A percentile compares a stretch with the other conserved stretches of the same genome.
Evolutionary conservation across 1,140 invertebrate species (phyloP).

Genomic region (Cydia fagiglandana): DNA sequence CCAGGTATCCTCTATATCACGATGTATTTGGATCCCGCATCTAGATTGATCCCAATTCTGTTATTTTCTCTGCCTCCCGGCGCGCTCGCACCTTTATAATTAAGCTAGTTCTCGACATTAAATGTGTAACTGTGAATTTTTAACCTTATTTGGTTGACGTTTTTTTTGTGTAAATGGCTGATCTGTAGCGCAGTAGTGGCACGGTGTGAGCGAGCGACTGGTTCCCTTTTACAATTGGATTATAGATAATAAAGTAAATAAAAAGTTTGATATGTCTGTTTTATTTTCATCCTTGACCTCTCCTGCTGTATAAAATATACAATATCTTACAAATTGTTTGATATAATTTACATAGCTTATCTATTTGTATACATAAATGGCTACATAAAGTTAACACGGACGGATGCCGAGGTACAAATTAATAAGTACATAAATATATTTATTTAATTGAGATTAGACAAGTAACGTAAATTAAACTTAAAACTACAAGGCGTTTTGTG

Average conservation of each 20-base stretch:
- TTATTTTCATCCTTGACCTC: slow-evolving; percentile 47
- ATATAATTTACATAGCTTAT: slow-evolving; percentile 39
- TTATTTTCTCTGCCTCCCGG: slow-evolving; percentile 46
- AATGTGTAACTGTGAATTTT: slow-evolving; percentile 79
- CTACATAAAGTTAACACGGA: slow-evolving; percentile 20
- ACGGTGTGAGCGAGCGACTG: slow-evolving; percentile 74
- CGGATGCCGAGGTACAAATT: background rate
- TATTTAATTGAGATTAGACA: background rate
- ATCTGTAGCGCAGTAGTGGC: slow-evolving; percentile 72
- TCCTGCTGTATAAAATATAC: slow-evolving; percentile 50
- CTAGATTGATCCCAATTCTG: slow-evolving; percentile 35
- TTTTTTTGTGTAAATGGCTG: slow-evolving; percentile 76
- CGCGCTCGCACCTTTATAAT: slow-evolving; percentile 53
- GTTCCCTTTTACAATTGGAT: slow-evolving; percentile 77
- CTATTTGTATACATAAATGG: background rate
- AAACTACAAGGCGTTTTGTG: background rate
- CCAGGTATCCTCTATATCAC: slow-evolving; percentile 36
- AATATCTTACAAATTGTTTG: slow-evolving; percentile 53
- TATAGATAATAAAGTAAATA: slow-evolving; percentile 77
- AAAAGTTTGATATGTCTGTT: slow-evolving; percentile 68
- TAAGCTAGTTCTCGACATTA: slow-evolving; percentile 75
- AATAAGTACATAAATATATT: background rate
- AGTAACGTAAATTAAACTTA: background rate
- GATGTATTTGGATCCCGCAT: slow-evolving; percentile 34
- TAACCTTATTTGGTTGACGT: slow-evolving; percentile 75